Evolutionary conservation across 2,888 invertebrate genomes (phyloP).

Genomic region (Dryadula phaetusa): DNA sequence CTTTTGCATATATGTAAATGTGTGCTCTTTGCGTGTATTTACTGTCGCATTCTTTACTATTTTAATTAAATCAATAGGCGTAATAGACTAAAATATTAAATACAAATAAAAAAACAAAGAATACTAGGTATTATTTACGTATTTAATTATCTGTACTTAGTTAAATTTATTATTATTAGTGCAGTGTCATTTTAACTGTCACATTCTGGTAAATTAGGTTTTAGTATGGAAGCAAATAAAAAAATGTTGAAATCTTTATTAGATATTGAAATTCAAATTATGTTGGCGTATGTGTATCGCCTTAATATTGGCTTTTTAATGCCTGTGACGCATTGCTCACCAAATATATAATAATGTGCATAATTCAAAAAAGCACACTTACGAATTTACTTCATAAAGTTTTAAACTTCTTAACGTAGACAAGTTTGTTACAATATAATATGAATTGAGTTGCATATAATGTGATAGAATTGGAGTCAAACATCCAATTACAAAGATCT

Average conservation of each 20-base stretch:
- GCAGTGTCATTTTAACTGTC: not conserved
- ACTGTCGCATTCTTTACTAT: slow-evolving; percentile 53
- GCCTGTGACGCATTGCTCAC: slow-evolving; percentile 47
- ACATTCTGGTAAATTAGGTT: not conserved
- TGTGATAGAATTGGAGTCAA: slow-evolving; percentile 59
- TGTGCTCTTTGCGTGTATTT: slow-evolving; percentile 61
- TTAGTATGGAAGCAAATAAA: not conserved
- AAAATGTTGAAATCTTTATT: slow-evolving; percentile 1
- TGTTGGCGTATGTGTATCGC: slow-evolving; percentile 9
- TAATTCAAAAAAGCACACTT: slow-evolving; percentile 55
- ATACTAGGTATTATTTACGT: not conserved
- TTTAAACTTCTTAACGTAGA: slow-evolving; percentile 56
- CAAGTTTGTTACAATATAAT: slow-evolving; percentile 49
- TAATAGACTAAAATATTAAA: slow-evolving; percentile 11
- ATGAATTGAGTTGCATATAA: slow-evolving; percentile 50
- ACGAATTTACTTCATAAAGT: slow-evolving; percentile 64
- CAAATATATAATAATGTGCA: slow-evolving; percentile 38
- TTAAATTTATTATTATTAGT: slow-evolving; percentile 14
- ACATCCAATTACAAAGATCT: not conserved
- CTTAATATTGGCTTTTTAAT: slow-evolving; percentile 15
- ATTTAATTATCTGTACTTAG: not conserved
- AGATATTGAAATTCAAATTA: not conserved
- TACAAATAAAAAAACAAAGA: not conserved
- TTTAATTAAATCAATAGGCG: not conserved
- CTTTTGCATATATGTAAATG: slow-evolving; percentile 55